phyloP scores from a whole-genome alignment of 2,113 vertebrate species.

The Sciurus niger region DNA sequence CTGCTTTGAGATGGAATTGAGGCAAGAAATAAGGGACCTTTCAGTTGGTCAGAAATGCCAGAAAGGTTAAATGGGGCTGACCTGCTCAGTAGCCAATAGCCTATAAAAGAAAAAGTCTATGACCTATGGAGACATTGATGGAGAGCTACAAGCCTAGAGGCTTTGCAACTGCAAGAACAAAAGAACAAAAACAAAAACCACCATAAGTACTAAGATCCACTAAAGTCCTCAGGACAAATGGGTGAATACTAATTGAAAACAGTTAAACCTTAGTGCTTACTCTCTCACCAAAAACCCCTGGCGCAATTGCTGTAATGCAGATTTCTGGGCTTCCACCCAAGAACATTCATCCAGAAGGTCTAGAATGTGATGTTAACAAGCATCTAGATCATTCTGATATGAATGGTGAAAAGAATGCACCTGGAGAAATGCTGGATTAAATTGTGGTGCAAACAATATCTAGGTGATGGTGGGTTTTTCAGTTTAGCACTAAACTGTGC shows the following conservation, averaged over 20 bases:
- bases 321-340: neutral
- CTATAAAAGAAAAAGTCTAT: neutral
- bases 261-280: neutral
- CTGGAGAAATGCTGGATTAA: conserved; percentile 33
- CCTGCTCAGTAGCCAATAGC: conserved; percentile 25
- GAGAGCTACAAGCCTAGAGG: neutral
- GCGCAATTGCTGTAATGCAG: neutral
- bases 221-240: neutral
- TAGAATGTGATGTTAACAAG: neutral
- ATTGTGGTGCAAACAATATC: neutral
- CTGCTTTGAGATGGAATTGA: conserved; percentile 45
- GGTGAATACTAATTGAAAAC: conserved; percentile 1
- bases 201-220: neutral
- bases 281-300: neutral
- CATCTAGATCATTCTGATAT: neutral
- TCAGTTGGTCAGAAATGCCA: neutral
- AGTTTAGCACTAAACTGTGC: neutral
- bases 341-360: fast-evolving
- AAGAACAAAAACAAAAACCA: neutral
- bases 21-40: conserved; percentile 18
- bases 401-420: neutral
- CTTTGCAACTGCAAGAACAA: neutral
- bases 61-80: neutral
- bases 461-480: neutral
- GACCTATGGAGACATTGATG: neutral